Evolutionary conservation across 2,888 invertebrate species (phyloP).

Genomic region (Cheilosia scutellata): DNA sequence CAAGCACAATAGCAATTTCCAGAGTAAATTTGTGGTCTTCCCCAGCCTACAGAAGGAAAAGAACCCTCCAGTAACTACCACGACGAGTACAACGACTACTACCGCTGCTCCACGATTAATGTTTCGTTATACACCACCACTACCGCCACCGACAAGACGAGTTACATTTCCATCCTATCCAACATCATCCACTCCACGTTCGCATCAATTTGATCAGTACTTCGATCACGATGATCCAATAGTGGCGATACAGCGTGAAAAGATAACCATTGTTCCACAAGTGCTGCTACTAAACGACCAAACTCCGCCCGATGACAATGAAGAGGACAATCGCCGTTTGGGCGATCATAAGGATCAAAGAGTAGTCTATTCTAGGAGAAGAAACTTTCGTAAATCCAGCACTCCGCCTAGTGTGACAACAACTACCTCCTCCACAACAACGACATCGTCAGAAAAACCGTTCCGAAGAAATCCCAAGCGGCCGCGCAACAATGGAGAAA

Average conservation of each 20-base stretch:
- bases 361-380: slow-evolving; percentile 55
- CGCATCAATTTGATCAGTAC: slow-evolving; percentile 78
- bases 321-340: slow-evolving; percentile 62
- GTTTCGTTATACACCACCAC: slow-evolving; percentile 81
- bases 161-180: slow-evolving; percentile 79
- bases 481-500: slow-evolving; percentile 68
- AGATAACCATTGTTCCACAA: slow-evolving; percentile 82
- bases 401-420: slow-evolving; percentile 39
- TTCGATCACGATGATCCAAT: slow-evolving; percentile 78
- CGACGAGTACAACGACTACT: slow-evolving; percentile 70
- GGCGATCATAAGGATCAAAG: slow-evolving; percentile 71
- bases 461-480: slow-evolving; percentile 64
- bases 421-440: slow-evolving; percentile 66
- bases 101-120: slow-evolving; percentile 79
- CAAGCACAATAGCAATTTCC: slow-evolving; percentile 83
- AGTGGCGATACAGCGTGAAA: slow-evolving; percentile 78
- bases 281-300: slow-evolving; percentile 83
- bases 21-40: slow-evolving; percentile 84
- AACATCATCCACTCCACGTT: slow-evolving; percentile 42
- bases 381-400: slow-evolving; percentile 69
- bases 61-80: slow-evolving; percentile 59
- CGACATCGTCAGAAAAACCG: slow-evolving; percentile 78
- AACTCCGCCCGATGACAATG: slow-evolving; percentile 77
- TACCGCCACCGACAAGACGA: slow-evolving; percentile 81
- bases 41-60: slow-evolving; percentile 83